Base-by-base conservation (phyloP, 1,140 invertebrate genomes). In the Pinna nobilis region DNA sequence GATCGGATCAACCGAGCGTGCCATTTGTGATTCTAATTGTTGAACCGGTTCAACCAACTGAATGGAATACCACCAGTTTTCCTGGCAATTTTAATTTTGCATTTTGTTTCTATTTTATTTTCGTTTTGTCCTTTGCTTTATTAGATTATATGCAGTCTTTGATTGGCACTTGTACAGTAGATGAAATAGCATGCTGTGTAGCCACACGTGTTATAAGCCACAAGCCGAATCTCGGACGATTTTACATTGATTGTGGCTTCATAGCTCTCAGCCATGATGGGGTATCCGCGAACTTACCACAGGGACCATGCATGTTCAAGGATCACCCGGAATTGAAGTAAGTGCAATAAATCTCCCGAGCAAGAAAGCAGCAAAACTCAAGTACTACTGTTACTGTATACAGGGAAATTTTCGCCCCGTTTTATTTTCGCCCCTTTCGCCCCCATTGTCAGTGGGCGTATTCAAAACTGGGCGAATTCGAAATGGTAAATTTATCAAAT, bases 231-330 rank as follows among this genome's bases (percentile, higher is more conserved):
- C 66, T 79, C 39, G 85, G 87, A 59, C 81, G 81, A 57, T 49
- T 89, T 35, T 57, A 86, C 18, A 78, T 88, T 47, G 88, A 89
- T 65, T 84, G 84, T 70, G 88, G 88, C 9, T 89, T 87, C 69
- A 55, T 78, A 9, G 87, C 79, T 15, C 51, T 88, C 0, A 82
- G 76, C 28, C 71, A 74, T 60, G 82, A 85, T 57, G 82, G 82
- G 11, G 73, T 69, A 23, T 41, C 25, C 3, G 37, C 9, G 6
- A 50, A 66, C 15, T 32, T 69, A 13, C 66, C 74, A 41, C 51
- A 66, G 13, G 73, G 68, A 23, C 79, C 75, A 13, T 70, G 76
- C 13, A 50, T 79, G 20, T 61, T 88, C 37, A 66, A 79, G 33
- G 85, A 60, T 37, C 74, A 86, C 18, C 80, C 82, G 3, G 74